Base-by-base conservation (phyloP, 53 echinoderm and acorn worm species). In the Patiria pectinifera region DNA sequence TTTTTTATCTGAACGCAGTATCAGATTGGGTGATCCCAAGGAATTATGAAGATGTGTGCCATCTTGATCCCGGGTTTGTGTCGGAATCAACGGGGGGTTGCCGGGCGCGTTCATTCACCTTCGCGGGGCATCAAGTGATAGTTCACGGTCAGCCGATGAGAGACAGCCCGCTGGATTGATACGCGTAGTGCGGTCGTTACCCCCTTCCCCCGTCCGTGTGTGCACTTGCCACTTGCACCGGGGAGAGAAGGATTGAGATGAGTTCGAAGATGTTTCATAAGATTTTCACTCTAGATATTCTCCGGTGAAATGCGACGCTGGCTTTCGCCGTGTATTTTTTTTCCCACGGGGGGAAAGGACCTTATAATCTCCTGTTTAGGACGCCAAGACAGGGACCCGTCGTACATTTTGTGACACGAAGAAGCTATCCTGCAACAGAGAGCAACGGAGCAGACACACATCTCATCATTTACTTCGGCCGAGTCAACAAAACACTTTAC, bases 91-190 rank as follows among this genome's bases (percentile, higher is more conserved):
- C 43, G 59, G 43, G 77, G 48, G 49, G 72, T 60, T 59, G 13
- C 47, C 87, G 78, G 87, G 47, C 74, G 87, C 77, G 87, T 87
- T 87, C 87, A 87, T 87, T 87, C 87, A 87, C 87, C 87, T 78
- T 77, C 24, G 58, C 78, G 87, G 87, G 87, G 78, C 76, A 87
- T 23, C 76, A 49, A 76, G 87, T 60, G 78, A 78, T 78, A 87
- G 87, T 87, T 87, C 87, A 87, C 87, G 77, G 87, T 87, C 87
- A 87, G 44, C 35, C 61, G 76, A 60, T 87, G 76, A 87, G 59
- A 78, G 87, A 78, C 59, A 53, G 44, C 59, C 43, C 78, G 87
- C 58, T 78, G 13, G 87, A 87, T 87, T 77, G 87, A 77, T 23
- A 23, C 74, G 74, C 24, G 22, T 9, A 24, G 77, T n/a, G 59